Evolutionary conservation across 1,140 invertebrate species (phyloP), one percentile per base, ranked within the genome.

Genomic region (Solen grandis): DNA sequence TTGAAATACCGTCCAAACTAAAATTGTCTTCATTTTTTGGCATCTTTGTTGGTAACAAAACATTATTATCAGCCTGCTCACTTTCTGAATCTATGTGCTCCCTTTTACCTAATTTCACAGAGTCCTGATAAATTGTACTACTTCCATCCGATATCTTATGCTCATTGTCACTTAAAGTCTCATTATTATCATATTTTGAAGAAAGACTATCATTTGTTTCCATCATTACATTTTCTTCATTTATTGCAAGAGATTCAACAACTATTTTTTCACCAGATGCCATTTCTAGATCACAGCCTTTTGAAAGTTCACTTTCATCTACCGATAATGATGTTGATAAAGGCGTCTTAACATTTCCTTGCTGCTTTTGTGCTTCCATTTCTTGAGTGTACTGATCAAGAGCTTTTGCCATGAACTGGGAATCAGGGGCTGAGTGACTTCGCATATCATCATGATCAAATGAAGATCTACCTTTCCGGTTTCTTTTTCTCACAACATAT

Each of bases 301-400:
- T 57, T 33, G 2, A 38, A 29, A 72, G n/a, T 3, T n/a, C 46
- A 41, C 54, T 41, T 14, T 62, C 70, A 60, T 59, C 70, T 27
- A 73, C 70, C 27, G 70, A 73, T 2, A 73, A 54, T 4, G 70
- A 73, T 2, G 70, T 27, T 29, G 41, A 52, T 8, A 69, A 2
- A 31, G 35, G 5, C n/a, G 41, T 38, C n/a, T 8, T 4, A n/a
- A 31, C 46, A 10, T 33, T 14, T 33, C 25, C 31, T 33, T 8
- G 14, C 29, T 69, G 57, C 25, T 38, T 8, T 13, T 63, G 36
- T 19, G 14, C 19, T 54, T 85, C 80, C 46, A 86, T 81, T 60
- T 80, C 72, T 29, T 84, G 66, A 27, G 82, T 62, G 79, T 86
- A 86, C 25, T 86, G 75, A 62, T 86, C 83, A 57, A 82, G 78